phyloP scores from a whole-genome alignment of 1,140 invertebrate genomes.

The Zaprionus africanus region DNA sequence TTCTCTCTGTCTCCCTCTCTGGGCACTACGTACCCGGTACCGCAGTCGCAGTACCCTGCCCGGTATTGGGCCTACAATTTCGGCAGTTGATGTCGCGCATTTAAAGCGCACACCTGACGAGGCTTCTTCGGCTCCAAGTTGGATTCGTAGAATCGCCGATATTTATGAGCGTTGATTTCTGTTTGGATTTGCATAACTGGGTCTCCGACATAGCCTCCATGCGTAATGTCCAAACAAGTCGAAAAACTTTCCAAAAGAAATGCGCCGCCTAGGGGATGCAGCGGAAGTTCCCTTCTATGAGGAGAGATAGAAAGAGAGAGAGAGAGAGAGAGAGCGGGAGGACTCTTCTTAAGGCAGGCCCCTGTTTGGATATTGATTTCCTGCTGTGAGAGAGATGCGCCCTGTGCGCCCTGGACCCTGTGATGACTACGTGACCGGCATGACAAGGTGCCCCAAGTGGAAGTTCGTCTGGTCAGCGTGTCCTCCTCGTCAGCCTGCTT shows the following conservation, averaged over 20 bases:
- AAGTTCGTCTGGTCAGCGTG: slow-evolving; percentile 34
- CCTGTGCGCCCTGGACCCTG: slow-evolving; percentile 17
- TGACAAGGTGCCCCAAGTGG: slow-evolving; percentile 17
- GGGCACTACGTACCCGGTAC: slow-evolving; percentile 6
- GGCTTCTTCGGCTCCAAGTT: slow-evolving; percentile 32
- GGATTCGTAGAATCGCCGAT: slow-evolving; percentile 75
- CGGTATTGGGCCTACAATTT: slow-evolving; percentile 62
- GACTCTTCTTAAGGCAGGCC: slow-evolving; percentile 5
- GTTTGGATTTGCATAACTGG: slow-evolving; percentile 76
- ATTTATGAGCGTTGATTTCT: slow-evolving; percentile 70
- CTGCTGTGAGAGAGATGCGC: slow-evolving; percentile 38
- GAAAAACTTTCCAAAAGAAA: slow-evolving; percentile 49
- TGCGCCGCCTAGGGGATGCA: slow-evolving; percentile 37
- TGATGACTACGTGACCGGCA: slow-evolving; percentile 64
- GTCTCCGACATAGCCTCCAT: slow-evolving; percentile 68
- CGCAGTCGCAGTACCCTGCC: background rate
- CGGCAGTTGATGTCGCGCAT: slow-evolving; percentile 71
- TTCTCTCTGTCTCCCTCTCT: background rate
- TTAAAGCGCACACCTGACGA: slow-evolving; percentile 74
- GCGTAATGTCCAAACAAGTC: slow-evolving; percentile 57
- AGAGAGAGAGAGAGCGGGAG: background rate
- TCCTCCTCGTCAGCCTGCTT: slow-evolving; percentile 10
- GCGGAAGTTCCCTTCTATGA: slow-evolving; percentile 18
- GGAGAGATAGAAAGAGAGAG: background rate
- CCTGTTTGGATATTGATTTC: slow-evolving; percentile 71